A percentile compares a stretch with the other conserved stretches of the same genome.
phyloP scores from a whole-genome alignment of 37 sponge, comb jelly and placozoan genomes.

The Aplysina aerophoba region DNA sequence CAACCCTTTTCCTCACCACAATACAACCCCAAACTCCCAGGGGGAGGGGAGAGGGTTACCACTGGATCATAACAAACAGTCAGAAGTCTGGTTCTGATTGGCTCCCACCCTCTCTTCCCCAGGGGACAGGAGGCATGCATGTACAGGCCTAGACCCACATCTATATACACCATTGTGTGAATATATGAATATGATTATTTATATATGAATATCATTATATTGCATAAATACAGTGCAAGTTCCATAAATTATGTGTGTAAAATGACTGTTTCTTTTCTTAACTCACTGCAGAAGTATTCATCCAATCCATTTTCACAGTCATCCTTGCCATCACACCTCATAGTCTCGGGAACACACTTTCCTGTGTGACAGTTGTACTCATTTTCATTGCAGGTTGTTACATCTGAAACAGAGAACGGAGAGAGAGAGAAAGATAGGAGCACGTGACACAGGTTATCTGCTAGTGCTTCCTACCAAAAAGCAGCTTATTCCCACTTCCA shows the following conservation, averaged over 20 bases:
- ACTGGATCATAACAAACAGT: too few relatives aligned
- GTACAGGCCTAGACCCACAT: neutral
- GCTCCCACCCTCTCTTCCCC: too few relatives aligned
- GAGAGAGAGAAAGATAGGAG: neutral
- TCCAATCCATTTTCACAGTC: slow-evolving; percentile 64
- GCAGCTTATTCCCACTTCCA: too few relatives aligned
- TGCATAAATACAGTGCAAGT: too few relatives aligned
- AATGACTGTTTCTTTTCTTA: too few relatives aligned
- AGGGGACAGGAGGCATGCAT: neutral
- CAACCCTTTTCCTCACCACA: too few relatives aligned
- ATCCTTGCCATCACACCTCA: slow-evolving; percentile 47
- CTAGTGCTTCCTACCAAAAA: too few relatives aligned
- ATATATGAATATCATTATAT: neutral
- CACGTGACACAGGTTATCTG: too few relatives aligned
- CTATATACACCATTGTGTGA: neutral
- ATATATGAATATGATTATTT: neutral
- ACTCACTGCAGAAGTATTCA: slow-evolving; percentile 70
- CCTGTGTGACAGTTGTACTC: slow-evolving; percentile 57
- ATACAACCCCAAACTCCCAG: too few relatives aligned
- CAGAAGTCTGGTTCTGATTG: too few relatives aligned
- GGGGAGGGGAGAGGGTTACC: too few relatives aligned
- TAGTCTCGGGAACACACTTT: slow-evolving; percentile 16
- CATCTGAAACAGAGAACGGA: neutral
- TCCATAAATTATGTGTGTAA: neutral
- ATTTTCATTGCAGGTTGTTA: neutral